Conservation (phyloP, 1,140 invertebrate species). For the Hycleus cichorii region DNA sequence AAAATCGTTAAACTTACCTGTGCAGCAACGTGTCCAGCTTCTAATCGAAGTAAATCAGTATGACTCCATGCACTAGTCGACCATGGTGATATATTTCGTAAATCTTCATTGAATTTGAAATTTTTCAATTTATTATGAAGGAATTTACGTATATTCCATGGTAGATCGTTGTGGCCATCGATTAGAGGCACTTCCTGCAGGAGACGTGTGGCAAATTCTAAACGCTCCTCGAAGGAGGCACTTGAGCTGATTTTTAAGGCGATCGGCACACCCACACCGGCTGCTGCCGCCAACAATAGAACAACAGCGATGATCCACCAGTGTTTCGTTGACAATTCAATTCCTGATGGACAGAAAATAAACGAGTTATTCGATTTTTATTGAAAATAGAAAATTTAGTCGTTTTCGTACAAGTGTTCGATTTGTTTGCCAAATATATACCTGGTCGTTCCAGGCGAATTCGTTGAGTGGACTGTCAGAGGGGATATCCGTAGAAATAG, state of each 20-base stretch:
- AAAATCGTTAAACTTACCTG: conserved; percentile 54
- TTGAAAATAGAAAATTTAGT: no score
- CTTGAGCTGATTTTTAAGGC: conserved; percentile 56
- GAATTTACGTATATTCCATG: conserved; percentile 83
- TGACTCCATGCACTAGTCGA: conserved; percentile 69
- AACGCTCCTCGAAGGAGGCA: conserved; percentile 55
- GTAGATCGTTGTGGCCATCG: conserved; percentile 83
- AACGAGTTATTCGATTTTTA: no score
- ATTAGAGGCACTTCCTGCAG: conserved; percentile 58
- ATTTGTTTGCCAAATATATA: no score
- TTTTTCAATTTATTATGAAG: conserved; percentile 78
- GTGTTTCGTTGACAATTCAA: conserved; percentile 48
- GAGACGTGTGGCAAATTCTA: conserved; percentile 51
- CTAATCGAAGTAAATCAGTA: conserved; percentile 73
- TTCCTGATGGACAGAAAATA: conserved; percentile 35
- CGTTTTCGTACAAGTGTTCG: no score
- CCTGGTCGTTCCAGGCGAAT: no score
- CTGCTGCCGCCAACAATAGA: conserved; percentile 56
- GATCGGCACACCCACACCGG: conserved; percentile 57
- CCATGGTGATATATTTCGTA: conserved; percentile 69
- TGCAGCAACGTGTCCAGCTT: conserved; percentile 71
- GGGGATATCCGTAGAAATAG: no score
- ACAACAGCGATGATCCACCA: conserved; percentile 60
- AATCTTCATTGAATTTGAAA: conserved; percentile 67
- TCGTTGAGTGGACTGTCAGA: no score